Evolutionary conservation across 2,888 invertebrate genomes (phyloP), one percentile per base, ranked within the genome.

Genomic region (Acanthopleura granulata): DNA sequence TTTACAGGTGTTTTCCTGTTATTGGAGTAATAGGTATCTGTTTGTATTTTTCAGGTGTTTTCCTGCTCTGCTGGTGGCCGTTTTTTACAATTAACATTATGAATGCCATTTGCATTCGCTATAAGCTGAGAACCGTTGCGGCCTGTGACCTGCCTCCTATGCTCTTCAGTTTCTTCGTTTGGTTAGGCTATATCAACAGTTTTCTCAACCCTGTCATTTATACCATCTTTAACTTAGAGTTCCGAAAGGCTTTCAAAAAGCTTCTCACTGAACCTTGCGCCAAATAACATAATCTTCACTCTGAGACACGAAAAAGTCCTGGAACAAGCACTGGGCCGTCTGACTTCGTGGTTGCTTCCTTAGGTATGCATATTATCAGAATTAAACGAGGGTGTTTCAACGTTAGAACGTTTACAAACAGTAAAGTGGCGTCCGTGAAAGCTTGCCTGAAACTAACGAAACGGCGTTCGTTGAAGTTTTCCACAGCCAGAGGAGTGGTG

Each of bases 81-180:
- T 99, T 99, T 93, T 99, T 99, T 93, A 96, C 97, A 0, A 97
- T 98, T 92, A 98, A 97, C 91, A 97, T 98, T 82, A 94, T 98
- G 92, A 98, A 97, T 89, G 99, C 98, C 15, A 94, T 99, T 90
- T 98, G 98, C 92, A 95, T 95, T 85, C 96, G 88, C n/a, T 88
- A 88, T 79, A 80, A 86, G 73, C 76, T 88, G 66, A 78, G 77
- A 70, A 57, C 90, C 14, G 94, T 80, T 95, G 97, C 0, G 94
- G 97, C 30, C 93, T 97, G 83, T 79, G 83, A 87, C 78, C 79
- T 86, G 18, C 87, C 88, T 72, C 79, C 80, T 1, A 84, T 86
- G 51, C 77, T 89, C 25, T 84, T 89, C 79, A 81, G 84, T 40
- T 85, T 89, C 72, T 99, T 99, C 91, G 95, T 98, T 88, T 99